Percentiles rank a stretch among this genome's conserved stretches.
phyloP scores from a whole-genome alignment of 2,797 vertebrate species.

The Champsocephalus gunnari region DNA sequence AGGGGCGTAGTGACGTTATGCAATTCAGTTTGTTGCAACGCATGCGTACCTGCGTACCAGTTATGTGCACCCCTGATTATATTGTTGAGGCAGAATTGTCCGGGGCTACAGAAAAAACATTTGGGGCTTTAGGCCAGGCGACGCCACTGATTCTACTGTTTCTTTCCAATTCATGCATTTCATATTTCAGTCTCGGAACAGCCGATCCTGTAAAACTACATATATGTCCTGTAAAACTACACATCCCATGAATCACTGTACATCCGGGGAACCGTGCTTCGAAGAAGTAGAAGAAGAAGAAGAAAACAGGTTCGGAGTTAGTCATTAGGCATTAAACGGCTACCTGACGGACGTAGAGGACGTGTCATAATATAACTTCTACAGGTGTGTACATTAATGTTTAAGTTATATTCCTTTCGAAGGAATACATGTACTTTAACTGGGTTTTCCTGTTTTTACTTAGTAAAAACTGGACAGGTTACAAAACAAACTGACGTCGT shows the following conservation, averaged over 20 bases:
- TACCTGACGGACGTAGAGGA: not conserved
- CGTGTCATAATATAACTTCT: not conserved
- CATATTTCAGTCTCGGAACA: too few species aligned
- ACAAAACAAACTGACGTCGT: slow-evolving; percentile 13
- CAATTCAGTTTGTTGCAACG: too few species aligned
- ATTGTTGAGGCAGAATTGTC: too few species aligned
- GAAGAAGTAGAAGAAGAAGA: not conserved
- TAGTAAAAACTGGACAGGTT: not conserved
- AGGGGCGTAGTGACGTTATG: too few species aligned
- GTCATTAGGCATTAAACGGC: not conserved
- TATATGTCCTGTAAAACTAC: slow-evolving; percentile 18
- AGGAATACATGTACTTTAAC: not conserved
- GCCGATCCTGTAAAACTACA: too few species aligned
- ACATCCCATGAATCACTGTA: slow-evolving; percentile 49
- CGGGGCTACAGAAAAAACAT: too few species aligned
- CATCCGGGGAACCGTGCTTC: not conserved
- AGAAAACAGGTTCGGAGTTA: not conserved
- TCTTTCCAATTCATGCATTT: too few species aligned
- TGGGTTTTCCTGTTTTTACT: not conserved
- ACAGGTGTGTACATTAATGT: not conserved
- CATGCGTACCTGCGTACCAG: too few species aligned
- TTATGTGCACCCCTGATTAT: too few species aligned
- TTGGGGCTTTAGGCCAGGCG: too few species aligned
- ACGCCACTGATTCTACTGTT: too few species aligned
- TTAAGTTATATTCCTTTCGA: accelerated